These are phyloP conservation scores for Dicerorhinus sumatrensis DNA, from an alignment of 2,113 vertebrate species.

Conservation along the genomic window DNA sequence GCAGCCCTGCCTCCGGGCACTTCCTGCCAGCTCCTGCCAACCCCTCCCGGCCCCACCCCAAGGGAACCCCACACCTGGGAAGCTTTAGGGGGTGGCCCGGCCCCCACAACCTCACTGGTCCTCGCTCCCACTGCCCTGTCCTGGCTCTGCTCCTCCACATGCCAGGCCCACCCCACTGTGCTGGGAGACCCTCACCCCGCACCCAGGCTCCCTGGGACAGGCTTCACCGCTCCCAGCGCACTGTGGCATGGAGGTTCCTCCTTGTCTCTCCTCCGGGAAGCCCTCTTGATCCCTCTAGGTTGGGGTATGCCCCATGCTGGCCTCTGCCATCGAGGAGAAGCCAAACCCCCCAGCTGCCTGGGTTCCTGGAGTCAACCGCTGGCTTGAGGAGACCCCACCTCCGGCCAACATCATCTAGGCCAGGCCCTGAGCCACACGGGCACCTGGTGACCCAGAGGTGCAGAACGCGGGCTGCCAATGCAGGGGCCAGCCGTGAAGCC, in stretches of 20 bases:
- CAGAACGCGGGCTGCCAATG: fast-evolving
- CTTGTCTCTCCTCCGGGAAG: background rate
- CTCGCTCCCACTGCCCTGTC: background rate
- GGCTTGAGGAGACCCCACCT: background rate
- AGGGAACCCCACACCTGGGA: too few relatives aligned
- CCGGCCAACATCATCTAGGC: background rate
- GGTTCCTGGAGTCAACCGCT: background rate
- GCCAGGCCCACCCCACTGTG: fast-evolving
- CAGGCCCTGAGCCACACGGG: background rate
- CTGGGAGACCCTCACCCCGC: fast-evolving
- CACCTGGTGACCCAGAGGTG: fast-evolving
- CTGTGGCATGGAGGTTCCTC: background rate
- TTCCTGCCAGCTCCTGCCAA: background rate
- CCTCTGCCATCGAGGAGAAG: background rate
- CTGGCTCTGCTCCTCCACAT: too few relatives aligned
- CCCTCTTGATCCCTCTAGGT: background rate
- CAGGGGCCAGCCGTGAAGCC: fast-evolving
- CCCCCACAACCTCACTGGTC: background rate
- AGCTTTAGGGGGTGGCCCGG: too few relatives aligned
- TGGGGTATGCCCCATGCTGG: fast-evolving
- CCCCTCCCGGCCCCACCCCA: background rate
- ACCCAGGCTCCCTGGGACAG: background rate
- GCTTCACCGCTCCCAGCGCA: fast-evolving
- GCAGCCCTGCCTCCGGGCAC: too few relatives aligned
- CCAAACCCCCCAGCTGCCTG: fast-evolving